A percentile compares a stretch with the other conserved stretches of the same genome.
Evolutionary conservation across 2,113 vertebrate genomes (phyloP).

Genomic region (Tragelaphus imberbis): DNA sequence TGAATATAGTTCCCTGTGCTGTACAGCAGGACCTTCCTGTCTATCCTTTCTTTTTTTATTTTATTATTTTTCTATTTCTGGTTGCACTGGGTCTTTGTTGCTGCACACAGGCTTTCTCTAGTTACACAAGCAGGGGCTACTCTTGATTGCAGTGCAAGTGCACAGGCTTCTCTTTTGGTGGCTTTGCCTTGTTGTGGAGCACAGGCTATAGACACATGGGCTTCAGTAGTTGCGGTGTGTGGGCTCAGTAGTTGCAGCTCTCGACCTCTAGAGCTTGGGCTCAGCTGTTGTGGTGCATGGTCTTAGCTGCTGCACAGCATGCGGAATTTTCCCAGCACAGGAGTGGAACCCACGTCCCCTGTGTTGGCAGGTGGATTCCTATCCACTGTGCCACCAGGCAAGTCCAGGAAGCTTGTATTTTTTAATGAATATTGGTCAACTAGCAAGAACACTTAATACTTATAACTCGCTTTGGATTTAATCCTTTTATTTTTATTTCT

Average conservation of each 20-base stretch:
- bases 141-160: neutral
- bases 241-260: neutral
- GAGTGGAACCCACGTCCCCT: neutral
- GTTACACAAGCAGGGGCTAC: neutral
- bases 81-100: neutral
- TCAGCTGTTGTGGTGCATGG: neutral
- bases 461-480: neutral
- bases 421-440: neutral
- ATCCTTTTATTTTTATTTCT: neutral
- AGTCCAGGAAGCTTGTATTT: neutral
- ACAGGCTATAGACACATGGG: neutral
- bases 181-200: neutral
- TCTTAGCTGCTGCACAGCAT: neutral
- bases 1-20: neutral
- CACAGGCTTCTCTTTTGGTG: neutral
- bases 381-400: neutral
- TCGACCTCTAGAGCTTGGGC: neutral
- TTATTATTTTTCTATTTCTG: neutral
- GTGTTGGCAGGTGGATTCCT: neutral
- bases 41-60: neutral
- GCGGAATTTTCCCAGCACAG: neutral
- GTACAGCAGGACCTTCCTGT: neutral
- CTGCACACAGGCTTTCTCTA: neutral
- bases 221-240: neutral
- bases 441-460: neutral